A percentile compares a stretch with the other conserved stretches of the same genome.
These are phyloP conservation scores for Xylophagus ater DNA, from an alignment of 2,888 invertebrate genomes.

Conservation along the genomic window DNA sequence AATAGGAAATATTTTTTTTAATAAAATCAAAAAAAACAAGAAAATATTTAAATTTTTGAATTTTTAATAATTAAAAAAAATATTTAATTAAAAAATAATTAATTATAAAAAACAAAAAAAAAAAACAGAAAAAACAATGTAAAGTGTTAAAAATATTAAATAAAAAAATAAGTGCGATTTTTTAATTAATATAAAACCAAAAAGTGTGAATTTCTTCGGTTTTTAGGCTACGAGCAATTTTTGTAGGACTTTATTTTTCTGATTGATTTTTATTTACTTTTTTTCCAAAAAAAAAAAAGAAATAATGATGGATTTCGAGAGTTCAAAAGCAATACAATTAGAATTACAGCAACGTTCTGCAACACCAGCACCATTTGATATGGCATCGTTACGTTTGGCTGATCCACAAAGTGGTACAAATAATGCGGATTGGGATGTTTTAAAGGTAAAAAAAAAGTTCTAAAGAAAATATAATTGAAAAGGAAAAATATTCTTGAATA, in stretches of 20 bases:
- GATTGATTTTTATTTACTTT: too few species aligned
- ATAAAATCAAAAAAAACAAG: slow-evolving; percentile 2
- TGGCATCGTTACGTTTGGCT: slow-evolving; percentile 13
- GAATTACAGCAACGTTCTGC: slow-evolving; percentile 4
- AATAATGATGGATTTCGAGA: slow-evolving; percentile 12
- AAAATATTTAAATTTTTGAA: slow-evolving; percentile 5
- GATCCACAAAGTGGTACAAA: too few species aligned
- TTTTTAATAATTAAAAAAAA: neutral
- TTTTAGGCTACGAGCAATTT: too few species aligned
- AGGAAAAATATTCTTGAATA: neutral
- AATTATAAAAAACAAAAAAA: neutral
- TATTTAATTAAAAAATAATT: slow-evolving; percentile 6
- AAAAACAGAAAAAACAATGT: neutral
- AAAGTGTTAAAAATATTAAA: slow-evolving; percentile 3
- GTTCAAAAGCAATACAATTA: slow-evolving; percentile 4
- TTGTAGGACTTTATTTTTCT: too few species aligned
- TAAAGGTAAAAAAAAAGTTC: slow-evolving; percentile 12
- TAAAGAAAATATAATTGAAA: neutral
- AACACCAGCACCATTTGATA: slow-evolving; percentile 9
- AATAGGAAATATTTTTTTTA: slow-evolving; percentile 1
- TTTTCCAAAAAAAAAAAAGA: slow-evolving; percentile 2
- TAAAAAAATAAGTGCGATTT: slow-evolving; percentile 4
- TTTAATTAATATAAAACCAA: too few species aligned
- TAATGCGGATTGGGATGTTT: slow-evolving; percentile 14
- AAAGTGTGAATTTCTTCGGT: too few species aligned